Evolutionary conservation across 1,140 invertebrate genomes (phyloP), one percentile per base, ranked within the genome.

Genomic region (Philopotamus ludificatus): DNA sequence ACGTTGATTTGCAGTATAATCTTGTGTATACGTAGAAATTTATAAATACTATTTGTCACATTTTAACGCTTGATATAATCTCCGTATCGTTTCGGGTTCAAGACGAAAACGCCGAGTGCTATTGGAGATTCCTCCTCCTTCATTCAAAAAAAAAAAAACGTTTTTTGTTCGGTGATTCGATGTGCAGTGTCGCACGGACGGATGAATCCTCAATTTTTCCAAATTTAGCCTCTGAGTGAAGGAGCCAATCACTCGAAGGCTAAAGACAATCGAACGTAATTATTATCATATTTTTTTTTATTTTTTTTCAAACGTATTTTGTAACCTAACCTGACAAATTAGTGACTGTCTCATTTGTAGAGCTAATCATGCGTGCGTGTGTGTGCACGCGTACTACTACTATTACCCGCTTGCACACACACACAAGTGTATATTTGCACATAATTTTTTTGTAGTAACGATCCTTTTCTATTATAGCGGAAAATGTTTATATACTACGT

Each of bases 301-400:
- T 63, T 44, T 58, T 69, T 69, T 63, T 65, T 45, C 64, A 59
- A 63, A 54, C 59, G 68, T 66, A 70, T 66, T 62, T 47, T 70
- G 68, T 70, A 41, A 70, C 68, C 68, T 70, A 70, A 70, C 68
- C 68, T 70, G 68, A 70, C 68, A 65, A 59, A 65, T 65, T 70
- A 66, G 63, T 63, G 64, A 66, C 64, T 70, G 64, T 70, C 64
- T 70, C 60, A 70, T 70, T 70, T 63, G 68, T 70, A 70, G 68
- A 66, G 68, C 68, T 70, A 70, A 66, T 70, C 67, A 34, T 12
- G 12, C 12, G 12, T 34, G 28, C 28, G 12, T 34, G 28, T 34
- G 12, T 12, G 28, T 12, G 12, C 28, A 34, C 28, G 28, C 28
- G 28, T 34, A 34, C n/a, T 34, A 34, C 28, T 7, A 7, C n/a